Evolutionary conservation across 2,888 invertebrate genomes (phyloP), one percentile per base, ranked within the genome.

Genomic region (Steinernema carpocapsae): DNA sequence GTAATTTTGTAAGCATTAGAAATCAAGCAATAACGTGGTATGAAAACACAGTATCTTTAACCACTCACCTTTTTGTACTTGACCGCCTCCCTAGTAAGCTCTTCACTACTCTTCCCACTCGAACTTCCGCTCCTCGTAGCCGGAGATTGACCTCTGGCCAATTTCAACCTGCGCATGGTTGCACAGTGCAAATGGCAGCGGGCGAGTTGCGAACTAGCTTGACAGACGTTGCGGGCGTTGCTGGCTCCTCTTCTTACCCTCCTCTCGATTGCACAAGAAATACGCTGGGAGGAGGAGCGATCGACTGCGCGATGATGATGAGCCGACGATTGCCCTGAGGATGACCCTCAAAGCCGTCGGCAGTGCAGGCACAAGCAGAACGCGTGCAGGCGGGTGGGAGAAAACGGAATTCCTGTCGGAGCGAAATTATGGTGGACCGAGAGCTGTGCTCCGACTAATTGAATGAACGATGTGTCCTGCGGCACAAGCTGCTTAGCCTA

Each of bases 301-400:
- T 64, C 17, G 64, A 64, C 64, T 64, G 64, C 64, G 64, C 64
- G 64, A 64, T 64, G 64, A 64, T 64, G 64, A 64, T 29, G 64
- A 29, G 64, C 12, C 29, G 64, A 64, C 64, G 64, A 64, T 37
- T 29, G 64, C 37, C 64, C 64, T 64, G 17, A 64, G 64, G 64
- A 64, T 32, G 64, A 64, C 64, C 64, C 56, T 17, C 24, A 37
- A n/a, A n/a, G 37, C 37, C 37, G 37, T 6, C 37, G 10, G 37
- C 37, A 10, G 37, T 37, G 37, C 37, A 37, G 10, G 37, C 37
- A 37, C 37, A 37, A 37, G 37, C 37, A 10, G 37, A n/a, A n/a
- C n/a, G n/a, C 43, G 43, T 43, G 51, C 51, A 19, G n/a, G 56
- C 22, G 3, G 64, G 26, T 1, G 32, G 64, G 26, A 32, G 17